phyloP scores from a whole-genome alignment of 2,888 invertebrate species.

The Drosophila paramelanica region DNA sequence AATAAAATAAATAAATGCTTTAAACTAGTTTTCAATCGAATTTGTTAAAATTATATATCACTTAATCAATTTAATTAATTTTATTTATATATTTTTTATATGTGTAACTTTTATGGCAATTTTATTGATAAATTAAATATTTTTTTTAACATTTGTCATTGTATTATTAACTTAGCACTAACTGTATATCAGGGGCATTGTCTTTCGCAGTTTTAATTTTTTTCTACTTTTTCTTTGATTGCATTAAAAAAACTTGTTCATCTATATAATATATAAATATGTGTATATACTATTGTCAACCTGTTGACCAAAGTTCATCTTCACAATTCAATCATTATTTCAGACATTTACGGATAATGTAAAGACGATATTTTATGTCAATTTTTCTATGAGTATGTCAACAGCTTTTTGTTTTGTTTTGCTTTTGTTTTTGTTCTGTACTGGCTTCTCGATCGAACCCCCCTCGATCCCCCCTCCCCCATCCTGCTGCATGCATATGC shows the following conservation, averaged over 20 bases:
- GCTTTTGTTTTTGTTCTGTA: not conserved
- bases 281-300: constrained; percentile 20
- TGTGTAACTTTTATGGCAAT: too few species aligned
- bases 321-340: constrained; percentile 54
- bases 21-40: too few species aligned
- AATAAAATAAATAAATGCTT: too few species aligned
- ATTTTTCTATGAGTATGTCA: constrained; percentile 64
- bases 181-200: not conserved
- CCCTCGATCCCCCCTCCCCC: not conserved
- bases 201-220: not conserved
- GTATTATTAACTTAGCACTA: not conserved
- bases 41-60: too few species aligned
- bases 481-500: constrained; percentile 26
- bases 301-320: constrained; percentile 38
- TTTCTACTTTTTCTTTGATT: not conserved
- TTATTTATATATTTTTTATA: too few species aligned
- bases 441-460: too few species aligned
- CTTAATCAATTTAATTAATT: too few species aligned
- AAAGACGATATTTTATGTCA: constrained; percentile 72
- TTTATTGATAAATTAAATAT: not conserved
- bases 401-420: constrained; percentile 54
- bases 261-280: constrained; percentile 9
- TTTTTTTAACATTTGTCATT: not conserved
- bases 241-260: constrained; percentile 26
- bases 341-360: constrained; percentile 44